Base-by-base conservation (phyloP, 1,140 invertebrate species). In the Drosophila auraria region DNA sequence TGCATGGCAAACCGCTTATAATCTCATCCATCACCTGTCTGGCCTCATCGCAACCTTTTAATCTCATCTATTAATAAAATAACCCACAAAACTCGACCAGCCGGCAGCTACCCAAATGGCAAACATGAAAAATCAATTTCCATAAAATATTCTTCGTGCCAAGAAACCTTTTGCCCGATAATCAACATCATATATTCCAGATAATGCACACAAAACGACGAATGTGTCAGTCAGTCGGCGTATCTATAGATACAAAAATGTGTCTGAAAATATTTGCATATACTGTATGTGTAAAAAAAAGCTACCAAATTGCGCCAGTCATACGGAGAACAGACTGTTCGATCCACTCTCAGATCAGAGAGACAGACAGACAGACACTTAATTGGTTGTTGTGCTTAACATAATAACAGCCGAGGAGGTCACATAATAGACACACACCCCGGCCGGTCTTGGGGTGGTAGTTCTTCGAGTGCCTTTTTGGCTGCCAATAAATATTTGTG, bases 301-400 rank as follows among this genome's bases (percentile, higher is more conserved):
- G 54, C 36, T n/a, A 6, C 27, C 11, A 72, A 73, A 73, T 72
- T 71, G 30, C 45, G 53, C n/a, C 17, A 72, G 66, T 72, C 70
- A 73, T 60, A 60, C 20, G 20, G 54, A 47, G 54, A 38, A 60
- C 69, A 50, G 27, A 42, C 70, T 36, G 45, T 53, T 73, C 68
- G 54, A 72, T 60, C 54, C 53, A 38, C 45, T 51, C n/a, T 42
- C 23, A 51, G 66, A 73, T 73, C 53, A 27, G 59, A 80, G 30
- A 14, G 33, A 42, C 20, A 45, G 80, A 17, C 33, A 68, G 51
- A 53, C 59, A 50, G 76, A 74, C 87, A 90, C 65, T 70, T 91
- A 90, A 91, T 90, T 90, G 86, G 72, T 91, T 90, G 86, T 90
- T 90, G 82, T 91, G 80, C 69, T 80, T 78, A 90, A 90, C 86